Evolutionary conservation across 2,888 invertebrate genomes (phyloP).

Genomic region (Lordiphosa andalusiaca): DNA sequence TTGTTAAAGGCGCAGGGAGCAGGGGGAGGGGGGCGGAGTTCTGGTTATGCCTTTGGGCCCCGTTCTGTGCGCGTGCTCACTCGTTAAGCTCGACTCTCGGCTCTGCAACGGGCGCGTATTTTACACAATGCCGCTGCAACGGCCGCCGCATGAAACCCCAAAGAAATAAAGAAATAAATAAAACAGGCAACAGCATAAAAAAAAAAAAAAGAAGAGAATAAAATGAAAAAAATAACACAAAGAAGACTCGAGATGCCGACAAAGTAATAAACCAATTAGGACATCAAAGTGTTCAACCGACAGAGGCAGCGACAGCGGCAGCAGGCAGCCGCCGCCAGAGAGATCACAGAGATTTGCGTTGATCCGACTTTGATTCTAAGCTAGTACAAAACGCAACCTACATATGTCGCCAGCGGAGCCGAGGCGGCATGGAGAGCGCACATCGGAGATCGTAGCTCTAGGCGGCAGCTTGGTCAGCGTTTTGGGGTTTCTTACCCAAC

Average conservation of each 20-base stretch:
- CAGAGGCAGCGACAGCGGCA: conserved; percentile 34
- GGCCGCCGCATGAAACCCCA: conserved; percentile 55
- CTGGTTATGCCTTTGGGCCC: conserved; percentile 20
- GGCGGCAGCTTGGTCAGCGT: not conserved
- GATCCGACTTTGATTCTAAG: conserved; percentile 73
- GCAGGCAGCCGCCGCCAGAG: conserved; percentile 40
- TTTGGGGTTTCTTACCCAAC: not conserved
- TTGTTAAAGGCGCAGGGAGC: conserved; percentile 36
- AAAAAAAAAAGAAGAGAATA: too few species aligned
- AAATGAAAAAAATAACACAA: conserved; percentile 45
- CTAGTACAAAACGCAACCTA: conserved; percentile 69
- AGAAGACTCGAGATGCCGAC: conserved; percentile 76
- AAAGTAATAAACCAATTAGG: conserved; percentile 80
- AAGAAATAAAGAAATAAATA: conserved; percentile 75
- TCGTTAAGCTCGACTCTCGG: conserved; percentile 38
- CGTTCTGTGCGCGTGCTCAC: conserved; percentile 66
- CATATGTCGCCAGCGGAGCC: conserved; percentile 54
- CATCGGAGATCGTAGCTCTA: conserved; percentile 1
- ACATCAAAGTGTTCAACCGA: conserved; percentile 78
- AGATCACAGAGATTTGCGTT: conserved; percentile 73
- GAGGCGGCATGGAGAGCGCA: not conserved
- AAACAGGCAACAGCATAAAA: conserved; percentile 72
- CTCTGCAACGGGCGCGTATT: conserved; percentile 41
- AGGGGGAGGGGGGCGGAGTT: not conserved
- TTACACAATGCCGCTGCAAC: conserved; percentile 51